phyloP scores from a whole-genome alignment of 2,797 vertebrate species.

The Loris lydekkerianus region DNA sequence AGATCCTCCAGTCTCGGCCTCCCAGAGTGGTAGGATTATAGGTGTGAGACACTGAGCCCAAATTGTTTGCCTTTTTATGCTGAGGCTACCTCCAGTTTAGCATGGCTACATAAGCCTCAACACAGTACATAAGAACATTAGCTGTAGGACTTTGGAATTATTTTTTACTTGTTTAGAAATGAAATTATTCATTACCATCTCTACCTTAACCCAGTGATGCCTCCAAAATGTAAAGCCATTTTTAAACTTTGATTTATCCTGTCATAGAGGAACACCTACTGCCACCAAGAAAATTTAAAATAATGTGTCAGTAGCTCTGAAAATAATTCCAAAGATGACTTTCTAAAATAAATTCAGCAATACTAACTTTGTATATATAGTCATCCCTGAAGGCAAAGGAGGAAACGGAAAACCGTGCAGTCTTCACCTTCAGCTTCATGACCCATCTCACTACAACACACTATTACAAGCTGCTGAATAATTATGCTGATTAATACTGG shows the following conservation, averaged over 20 bases:
- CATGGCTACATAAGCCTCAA: background rate
- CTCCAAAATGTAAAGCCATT: background rate
- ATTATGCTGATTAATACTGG: conserved; percentile 40
- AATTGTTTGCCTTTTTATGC: background rate
- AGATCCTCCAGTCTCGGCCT: background rate
- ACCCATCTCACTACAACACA: background rate
- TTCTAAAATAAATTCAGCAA: background rate
- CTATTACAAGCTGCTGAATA: background rate
- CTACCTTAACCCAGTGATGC: background rate
- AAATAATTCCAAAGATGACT: background rate
- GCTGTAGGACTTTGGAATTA: background rate
- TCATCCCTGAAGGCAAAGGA: background rate
- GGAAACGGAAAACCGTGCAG: background rate
- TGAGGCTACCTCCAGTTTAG: background rate
- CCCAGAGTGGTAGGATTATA: background rate
- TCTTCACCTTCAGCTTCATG: background rate
- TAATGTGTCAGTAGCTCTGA: background rate
- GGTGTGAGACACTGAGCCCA: background rate
- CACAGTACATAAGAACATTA: background rate
- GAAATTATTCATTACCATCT: background rate
- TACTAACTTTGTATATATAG: background rate
- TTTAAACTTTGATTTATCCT: background rate
- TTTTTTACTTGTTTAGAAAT: conserved; percentile 26
- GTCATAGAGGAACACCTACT: background rate
- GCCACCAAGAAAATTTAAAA: background rate